Evolutionary conservation across 2,113 vertebrate species (phyloP).

Genomic region (Chionomys nivalis): DNA sequence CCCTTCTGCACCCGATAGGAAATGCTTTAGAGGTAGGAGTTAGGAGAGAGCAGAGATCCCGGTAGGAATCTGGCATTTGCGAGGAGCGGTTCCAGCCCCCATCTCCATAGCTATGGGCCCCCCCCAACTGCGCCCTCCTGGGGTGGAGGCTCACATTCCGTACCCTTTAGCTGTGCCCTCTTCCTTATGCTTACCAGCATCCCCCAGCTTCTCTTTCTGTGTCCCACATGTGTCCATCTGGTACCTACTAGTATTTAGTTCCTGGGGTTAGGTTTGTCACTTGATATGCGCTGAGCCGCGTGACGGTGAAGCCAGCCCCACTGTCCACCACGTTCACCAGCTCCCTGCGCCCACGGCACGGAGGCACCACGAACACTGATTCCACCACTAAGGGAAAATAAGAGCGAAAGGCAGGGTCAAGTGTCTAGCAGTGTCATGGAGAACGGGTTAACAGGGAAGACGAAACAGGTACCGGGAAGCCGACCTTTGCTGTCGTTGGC

Average conservation of each 20-base stretch:
- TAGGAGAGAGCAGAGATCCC: not conserved
- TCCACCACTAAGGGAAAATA: conserved; percentile 30
- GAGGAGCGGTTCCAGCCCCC: not conserved
- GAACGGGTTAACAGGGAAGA: not conserved
- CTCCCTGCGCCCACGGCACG: conserved; percentile 65
- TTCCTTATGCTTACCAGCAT: too few species aligned
- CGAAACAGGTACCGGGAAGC: not conserved
- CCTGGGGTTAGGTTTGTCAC: conserved; percentile 71
- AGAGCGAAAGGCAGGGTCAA: not conserved
- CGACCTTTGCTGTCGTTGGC: conserved; percentile 78
- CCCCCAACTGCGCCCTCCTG: not conserved
- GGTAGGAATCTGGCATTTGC: not conserved
- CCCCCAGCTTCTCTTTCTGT: not conserved
- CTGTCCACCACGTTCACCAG: conserved; percentile 71
- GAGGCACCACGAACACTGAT: conserved; percentile 66
- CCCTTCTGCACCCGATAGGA: conserved; percentile 73
- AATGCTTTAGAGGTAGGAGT: conserved; percentile 58
- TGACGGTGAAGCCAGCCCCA: conserved; percentile 47
- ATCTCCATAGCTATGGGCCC: too few species aligned
- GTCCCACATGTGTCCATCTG: not conserved
- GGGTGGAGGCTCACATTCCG: not conserved
- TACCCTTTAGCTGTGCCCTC: not conserved
- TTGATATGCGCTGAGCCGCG: conserved; percentile 69
- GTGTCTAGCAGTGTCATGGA: not conserved
- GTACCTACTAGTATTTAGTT: conserved; percentile 79